phyloP scores from a whole-genome alignment of 1,140 invertebrate species.

The Ganaspis sp. region DNA sequence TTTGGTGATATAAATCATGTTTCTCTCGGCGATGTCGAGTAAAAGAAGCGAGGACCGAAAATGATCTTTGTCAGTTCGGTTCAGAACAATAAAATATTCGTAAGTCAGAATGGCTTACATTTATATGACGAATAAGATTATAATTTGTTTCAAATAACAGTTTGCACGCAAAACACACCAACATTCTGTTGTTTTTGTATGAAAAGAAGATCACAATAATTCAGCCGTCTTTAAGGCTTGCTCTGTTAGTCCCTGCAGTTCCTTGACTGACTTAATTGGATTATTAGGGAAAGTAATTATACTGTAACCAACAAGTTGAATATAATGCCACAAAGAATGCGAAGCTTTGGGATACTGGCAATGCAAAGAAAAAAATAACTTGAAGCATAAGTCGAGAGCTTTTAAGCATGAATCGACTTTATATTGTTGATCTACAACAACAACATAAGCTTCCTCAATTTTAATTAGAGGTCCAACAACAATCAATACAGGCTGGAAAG shows the following conservation, averaged over 20 bases:
- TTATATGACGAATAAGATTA: background rate
- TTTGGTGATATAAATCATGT: background rate
- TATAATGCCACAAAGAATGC: background rate
- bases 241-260: background rate
- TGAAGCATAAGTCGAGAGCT: background rate
- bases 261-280: background rate
- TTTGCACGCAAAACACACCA: background rate
- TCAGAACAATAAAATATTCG: background rate
- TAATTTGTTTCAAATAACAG: background rate
- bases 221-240: background rate
- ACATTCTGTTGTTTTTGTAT: no score
- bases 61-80: background rate
- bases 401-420: background rate
- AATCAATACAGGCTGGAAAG: background rate
- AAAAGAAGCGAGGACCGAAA: background rate
- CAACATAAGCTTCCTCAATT: background rate
- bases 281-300: background rate
- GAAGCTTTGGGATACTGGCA: background rate
- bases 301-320: background rate
- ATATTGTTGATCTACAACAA: background rate
- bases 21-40: background rate
- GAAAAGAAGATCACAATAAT: no score
- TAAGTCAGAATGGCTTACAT: background rate
- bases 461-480: background rate
- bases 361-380: background rate